Evolutionary conservation across 2,888 invertebrate species (phyloP).

Genomic region (Glaucopsyche alexis): DNA sequence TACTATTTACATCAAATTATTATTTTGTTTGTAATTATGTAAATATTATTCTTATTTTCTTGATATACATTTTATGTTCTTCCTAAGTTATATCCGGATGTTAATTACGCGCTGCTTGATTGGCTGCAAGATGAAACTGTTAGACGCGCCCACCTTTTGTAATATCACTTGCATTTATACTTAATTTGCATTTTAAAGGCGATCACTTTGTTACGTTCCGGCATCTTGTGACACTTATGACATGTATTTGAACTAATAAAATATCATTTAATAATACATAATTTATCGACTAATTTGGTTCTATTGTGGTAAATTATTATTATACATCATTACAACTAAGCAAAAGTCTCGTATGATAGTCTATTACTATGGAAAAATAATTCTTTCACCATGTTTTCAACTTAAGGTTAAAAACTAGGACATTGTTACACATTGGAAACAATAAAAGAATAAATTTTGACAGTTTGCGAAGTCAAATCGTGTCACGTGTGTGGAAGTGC

Average conservation of each 20-base stretch:
- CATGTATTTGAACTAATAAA: neutral
- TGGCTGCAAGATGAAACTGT: neutral
- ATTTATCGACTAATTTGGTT: neutral
- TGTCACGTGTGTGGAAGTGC: neutral
- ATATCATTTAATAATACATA: neutral
- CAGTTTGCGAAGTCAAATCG: neutral
- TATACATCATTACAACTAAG: neutral
- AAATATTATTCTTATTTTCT: constrained; percentile 3
- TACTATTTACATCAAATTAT: neutral
- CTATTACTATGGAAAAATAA: neutral
- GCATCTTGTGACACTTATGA: neutral
- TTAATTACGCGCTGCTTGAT: neutral
- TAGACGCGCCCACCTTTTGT: constrained; percentile 2
- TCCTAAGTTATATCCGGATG: constrained; percentile 3
- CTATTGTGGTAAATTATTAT: neutral
- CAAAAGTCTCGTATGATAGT: neutral
- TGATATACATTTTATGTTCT: neutral
- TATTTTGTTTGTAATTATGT: constrained; percentile 4
- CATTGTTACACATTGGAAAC: neutral
- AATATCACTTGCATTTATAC: neutral
- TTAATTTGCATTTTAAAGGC: constrained; percentile 6
- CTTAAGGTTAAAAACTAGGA: constrained; percentile 9
- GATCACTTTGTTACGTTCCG: constrained; percentile 11
- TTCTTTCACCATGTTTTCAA: neutral
- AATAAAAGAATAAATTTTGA: neutral